A percentile compares a stretch with the other conserved stretches of the same genome.
phyloP scores from a whole-genome alignment of 2,888 invertebrate genomes.

The Ctena decussata region DNA sequence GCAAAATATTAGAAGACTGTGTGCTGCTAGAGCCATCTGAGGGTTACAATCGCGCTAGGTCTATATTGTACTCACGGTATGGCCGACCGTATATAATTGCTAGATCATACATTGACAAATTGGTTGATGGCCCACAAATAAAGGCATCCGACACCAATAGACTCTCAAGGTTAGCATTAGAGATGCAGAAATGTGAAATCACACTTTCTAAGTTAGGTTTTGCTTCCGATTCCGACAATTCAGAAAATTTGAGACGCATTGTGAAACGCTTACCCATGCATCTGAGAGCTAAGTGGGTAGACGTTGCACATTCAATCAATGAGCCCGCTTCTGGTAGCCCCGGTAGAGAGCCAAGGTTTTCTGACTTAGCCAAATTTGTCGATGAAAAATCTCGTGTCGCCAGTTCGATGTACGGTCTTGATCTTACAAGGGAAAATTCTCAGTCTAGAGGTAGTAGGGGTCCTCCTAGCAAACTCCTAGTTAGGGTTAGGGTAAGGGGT shows the following conservation, averaged over 20 bases:
- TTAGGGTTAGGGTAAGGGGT: background rate
- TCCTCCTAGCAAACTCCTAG: background rate
- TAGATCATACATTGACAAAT: conserved; percentile 29
- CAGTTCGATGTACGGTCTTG: conserved; percentile 33
- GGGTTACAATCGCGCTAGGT: conserved; percentile 34
- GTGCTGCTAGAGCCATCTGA: no score
- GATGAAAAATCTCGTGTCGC: conserved; percentile 31
- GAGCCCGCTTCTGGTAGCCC: conserved; percentile 32
- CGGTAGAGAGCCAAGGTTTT: conserved; percentile 37
- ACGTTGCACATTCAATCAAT: conserved; percentile 36
- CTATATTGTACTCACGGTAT: no score
- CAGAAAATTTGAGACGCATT: no score
- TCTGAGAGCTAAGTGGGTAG: conserved; percentile 38
- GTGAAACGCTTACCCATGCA: no score
- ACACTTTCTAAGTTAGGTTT: conserved; percentile 34
- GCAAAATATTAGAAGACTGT: no score
- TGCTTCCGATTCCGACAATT: conserved; percentile 29
- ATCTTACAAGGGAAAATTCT: conserved; percentile 17
- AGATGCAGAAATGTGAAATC: conserved; percentile 43
- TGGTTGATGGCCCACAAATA: conserved; percentile 19
- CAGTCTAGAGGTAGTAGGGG: background rate
- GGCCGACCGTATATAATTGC: conserved; percentile 30
- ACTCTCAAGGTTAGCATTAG: conserved; percentile 22
- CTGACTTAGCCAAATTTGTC: conserved; percentile 30
- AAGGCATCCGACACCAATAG: conserved; percentile 6